phyloP scores from a whole-genome alignment of 2,113 vertebrate species.

The Prochilodus magdalenae region DNA sequence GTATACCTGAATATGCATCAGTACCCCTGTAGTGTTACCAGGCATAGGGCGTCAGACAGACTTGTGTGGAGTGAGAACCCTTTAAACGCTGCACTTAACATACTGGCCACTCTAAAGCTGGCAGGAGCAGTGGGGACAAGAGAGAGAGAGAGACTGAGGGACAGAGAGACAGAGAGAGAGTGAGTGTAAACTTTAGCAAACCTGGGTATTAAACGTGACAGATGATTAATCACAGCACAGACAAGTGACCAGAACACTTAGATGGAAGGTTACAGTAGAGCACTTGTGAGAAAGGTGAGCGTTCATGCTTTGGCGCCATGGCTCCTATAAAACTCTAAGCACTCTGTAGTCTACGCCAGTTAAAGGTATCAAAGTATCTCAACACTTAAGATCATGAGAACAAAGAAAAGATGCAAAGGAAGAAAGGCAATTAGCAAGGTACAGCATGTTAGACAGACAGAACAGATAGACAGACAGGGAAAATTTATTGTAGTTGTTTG shows the following conservation, averaged over 20 bases:
- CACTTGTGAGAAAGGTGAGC: constrained; percentile 56
- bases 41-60: constrained; percentile 60
- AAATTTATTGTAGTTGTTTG: no score
- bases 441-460: no score
- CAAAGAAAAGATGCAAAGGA: constrained; percentile 4
- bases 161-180: no score
- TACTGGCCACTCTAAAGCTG: constrained; percentile 72
- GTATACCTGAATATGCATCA: background rate
- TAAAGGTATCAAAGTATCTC: constrained; percentile 56
- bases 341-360: constrained; percentile 56
- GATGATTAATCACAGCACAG: constrained; percentile 78
- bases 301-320: constrained; percentile 69
- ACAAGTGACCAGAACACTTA: constrained; percentile 62
- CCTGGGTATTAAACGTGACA: constrained; percentile 63
- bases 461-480: no score
- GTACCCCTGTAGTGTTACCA: background rate
- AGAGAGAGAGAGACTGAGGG: constrained; percentile 13
- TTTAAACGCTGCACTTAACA: constrained; percentile 70
- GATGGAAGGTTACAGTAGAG: constrained; percentile 57
- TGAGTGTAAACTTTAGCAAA: constrained; percentile 63
- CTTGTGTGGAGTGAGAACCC: constrained; percentile 64
- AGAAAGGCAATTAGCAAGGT: background rate
- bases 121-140: constrained; percentile 60
- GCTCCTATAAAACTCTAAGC: constrained; percentile 67
- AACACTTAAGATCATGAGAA: constrained; percentile 43